Evolutionary conservation across 1,140 invertebrate species (phyloP), one percentile per base, ranked within the genome.

Genomic region (Neodiprion fabricii): DNA sequence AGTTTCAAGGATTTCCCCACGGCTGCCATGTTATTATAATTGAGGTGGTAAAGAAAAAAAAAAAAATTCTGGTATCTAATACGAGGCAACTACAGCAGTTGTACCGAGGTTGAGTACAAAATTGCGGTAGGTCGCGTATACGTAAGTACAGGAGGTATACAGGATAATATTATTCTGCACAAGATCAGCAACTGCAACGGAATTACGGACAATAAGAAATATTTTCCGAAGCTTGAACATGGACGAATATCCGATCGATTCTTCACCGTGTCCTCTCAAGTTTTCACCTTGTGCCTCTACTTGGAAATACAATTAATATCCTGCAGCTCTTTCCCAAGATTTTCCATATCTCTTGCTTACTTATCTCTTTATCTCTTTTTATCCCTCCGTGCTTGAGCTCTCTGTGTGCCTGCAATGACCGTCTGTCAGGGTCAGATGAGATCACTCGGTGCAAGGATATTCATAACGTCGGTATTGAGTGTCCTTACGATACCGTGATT

Each of bases 351-450:
- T 40, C 28, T 40, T 40, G 28, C 28, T 40, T 5, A 40, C 5
- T 40, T 40, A 40, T 40, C 28, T 40, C 28, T 40, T 40, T 40
- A 21, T 21, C 5, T 40, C 28, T 40, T 40, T 40, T 40, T 40
- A 40, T 40, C 28, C 28, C 28, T 40, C 28, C 28, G 28, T 40
- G 5, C 28, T 40, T 40, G 28, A 40, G 28, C 28, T 40, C 28
- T 61, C 53, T 5, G n/a, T 61, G 11, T 61, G 11, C 8, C 53
- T 61, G n/a, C 53, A 61, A 61, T 61, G 53, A 61, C 11, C 79
- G 76, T 82, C 78, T 83, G 79, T 81, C 82, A 85, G 79, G 83
- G 82, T 81, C 81, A 78, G 50, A 75, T 80, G 82, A 81, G 79
- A 84, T 84, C 83, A 84, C 79, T 79, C 76, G 77, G 81, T 73